These are phyloP conservation scores for Amiota minor DNA, from an alignment of 2,888 invertebrate genomes.

Conservation along the genomic window DNA sequence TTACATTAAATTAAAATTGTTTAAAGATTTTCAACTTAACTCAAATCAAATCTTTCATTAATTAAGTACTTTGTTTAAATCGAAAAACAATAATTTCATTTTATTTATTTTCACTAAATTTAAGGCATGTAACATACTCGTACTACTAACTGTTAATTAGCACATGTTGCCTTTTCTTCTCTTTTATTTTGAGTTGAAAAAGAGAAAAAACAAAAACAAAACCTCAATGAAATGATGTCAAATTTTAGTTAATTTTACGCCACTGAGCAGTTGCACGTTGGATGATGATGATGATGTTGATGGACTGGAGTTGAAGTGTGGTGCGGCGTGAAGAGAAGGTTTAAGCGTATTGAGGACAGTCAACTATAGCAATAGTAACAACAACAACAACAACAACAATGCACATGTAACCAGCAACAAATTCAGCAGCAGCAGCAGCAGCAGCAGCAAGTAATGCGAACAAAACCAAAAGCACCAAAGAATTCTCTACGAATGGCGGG, in stretches of 20 bases:
- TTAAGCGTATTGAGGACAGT: constrained; percentile 9
- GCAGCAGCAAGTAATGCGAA: background rate
- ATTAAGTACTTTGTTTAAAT: background rate
- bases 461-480: background rate
- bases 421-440: background rate
- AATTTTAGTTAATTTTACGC: constrained; percentile 17
- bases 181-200: no score
- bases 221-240: background rate
- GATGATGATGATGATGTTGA: background rate
- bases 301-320: background rate
- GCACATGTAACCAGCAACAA: background rate
- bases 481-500: background rate
- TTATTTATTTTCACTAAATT: no score
- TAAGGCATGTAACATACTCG: no score
- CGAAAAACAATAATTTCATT: background rate
- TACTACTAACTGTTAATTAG: no score
- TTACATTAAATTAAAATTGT: background rate
- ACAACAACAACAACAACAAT: constrained; percentile 17
- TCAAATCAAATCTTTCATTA: background rate
- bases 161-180: no score
- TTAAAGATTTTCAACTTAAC: background rate
- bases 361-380: background rate
- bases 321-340: background rate
- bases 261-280: background rate
- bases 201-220: no score